Percentiles rank a stretch among this genome's conserved stretches.
These are phyloP conservation scores for Columba livia DNA, from an alignment of 2,113 vertebrate species.

Conservation along the genomic window DNA sequence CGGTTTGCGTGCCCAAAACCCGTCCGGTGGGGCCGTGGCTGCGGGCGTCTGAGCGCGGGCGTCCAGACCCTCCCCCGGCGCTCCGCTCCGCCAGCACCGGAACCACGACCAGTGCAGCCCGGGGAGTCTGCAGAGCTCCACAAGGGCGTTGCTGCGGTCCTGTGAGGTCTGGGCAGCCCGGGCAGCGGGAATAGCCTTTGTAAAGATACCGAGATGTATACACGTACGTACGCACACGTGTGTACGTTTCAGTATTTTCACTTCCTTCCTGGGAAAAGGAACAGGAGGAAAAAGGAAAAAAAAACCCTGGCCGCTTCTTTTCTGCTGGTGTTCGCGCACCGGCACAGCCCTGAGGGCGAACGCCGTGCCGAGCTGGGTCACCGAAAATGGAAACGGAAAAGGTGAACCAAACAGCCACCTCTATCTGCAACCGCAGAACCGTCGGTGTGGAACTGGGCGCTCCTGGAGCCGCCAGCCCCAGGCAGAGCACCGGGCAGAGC, in stretches of 20 bases:
- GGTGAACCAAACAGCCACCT: not conserved
- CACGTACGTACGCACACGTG: fast-evolving
- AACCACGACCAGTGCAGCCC: fast-evolving
- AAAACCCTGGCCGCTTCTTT: not conserved
- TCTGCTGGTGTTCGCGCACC: not conserved
- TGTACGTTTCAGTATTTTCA: not conserved
- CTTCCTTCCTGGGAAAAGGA: not conserved
- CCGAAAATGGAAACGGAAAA: not conserved
- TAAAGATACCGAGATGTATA: fast-evolving
- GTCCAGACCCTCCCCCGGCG: not conserved
- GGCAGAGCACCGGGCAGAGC: no score
- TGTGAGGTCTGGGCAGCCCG: not conserved
- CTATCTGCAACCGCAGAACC: not conserved
- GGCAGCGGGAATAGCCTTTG: no score
- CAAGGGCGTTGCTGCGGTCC: not conserved
- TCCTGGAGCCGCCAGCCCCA: no score
- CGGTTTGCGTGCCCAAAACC: no score
- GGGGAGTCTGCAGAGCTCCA: not conserved
- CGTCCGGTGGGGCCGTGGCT: no score
- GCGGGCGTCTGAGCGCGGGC: not conserved
- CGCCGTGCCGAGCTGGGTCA: not conserved
- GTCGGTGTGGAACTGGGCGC: no score
- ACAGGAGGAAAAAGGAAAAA: not conserved
- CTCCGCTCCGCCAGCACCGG: no score
- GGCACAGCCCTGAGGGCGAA: not conserved